Evolutionary conservation across 1,140 invertebrate genomes (phyloP).

Genomic region (Solenopsis fugax): DNA sequence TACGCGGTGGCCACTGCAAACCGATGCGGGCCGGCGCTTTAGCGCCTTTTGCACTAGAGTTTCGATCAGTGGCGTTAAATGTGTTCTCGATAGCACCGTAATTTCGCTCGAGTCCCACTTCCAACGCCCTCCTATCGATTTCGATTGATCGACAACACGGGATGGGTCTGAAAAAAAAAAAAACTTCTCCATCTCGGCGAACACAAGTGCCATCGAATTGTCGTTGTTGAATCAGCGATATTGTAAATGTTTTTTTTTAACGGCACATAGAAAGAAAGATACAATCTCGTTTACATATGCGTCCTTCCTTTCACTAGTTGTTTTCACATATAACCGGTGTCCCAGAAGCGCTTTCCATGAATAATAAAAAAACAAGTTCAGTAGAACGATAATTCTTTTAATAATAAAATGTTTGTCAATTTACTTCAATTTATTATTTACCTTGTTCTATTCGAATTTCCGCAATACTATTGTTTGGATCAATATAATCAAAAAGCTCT

Average conservation of each 20-base stretch:
- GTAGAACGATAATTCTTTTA: not conserved
- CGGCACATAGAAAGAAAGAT: slow-evolving; percentile 17
- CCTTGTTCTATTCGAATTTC: too few relatives aligned
- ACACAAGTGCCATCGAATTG: slow-evolving; percentile 31
- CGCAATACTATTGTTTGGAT: too few relatives aligned
- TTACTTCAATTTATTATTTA: not conserved
- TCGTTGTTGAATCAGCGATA: slow-evolving; percentile 43
- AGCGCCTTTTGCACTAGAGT: slow-evolving; percentile 48
- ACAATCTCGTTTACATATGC: not conserved
- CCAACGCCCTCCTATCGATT: slow-evolving; percentile 33
- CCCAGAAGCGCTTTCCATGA: not conserved
- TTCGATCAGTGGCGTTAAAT: slow-evolving; percentile 65
- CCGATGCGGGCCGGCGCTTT: slow-evolving; percentile 30
- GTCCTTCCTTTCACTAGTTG: slow-evolving; percentile 36
- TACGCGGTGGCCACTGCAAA: slow-evolving; percentile 22
- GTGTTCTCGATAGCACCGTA: slow-evolving; percentile 63
- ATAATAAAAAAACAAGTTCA: not conserved
- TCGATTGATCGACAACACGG: slow-evolving; percentile 62
- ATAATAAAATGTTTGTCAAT: not conserved
- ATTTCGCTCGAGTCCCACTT: slow-evolving; percentile 63
- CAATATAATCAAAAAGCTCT: too few relatives aligned
- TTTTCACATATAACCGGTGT: slow-evolving; percentile 3
- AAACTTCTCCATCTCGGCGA: slow-evolving; percentile 31
- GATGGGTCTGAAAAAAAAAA: slow-evolving; percentile 29
- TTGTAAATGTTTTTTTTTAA: slow-evolving; percentile 30